Conservation (phyloP, 1,140 invertebrate genomes). For the Ceratitis capitata region DNA sequence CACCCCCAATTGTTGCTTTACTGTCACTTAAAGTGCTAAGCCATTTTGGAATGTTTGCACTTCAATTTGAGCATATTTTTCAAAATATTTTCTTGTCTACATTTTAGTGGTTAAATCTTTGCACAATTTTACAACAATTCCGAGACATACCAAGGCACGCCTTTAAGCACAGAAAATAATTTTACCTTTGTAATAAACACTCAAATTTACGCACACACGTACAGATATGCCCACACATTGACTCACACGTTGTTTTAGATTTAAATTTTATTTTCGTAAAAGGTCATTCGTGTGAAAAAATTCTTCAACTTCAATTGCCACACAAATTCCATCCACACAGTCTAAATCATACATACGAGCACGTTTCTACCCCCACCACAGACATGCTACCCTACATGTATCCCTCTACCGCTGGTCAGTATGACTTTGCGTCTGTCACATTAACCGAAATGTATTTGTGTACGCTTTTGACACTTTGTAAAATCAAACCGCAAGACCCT, state of each 20-base stretch:
- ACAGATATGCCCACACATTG: neutral
- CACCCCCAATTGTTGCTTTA: too few species aligned
- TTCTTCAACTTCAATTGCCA: constrained; percentile 21
- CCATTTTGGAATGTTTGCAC: neutral
- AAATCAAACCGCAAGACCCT: constrained; percentile 31
- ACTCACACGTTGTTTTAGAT: neutral
- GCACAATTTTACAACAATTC: neutral
- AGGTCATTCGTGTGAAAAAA: neutral
- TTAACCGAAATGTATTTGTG: constrained; percentile 18
- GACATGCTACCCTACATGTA: too few species aligned
- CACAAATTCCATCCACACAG: constrained; percentile 2
- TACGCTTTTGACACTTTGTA: constrained; percentile 31
- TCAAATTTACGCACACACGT: neutral
- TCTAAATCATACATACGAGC: too few species aligned
- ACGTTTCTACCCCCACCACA: neutral
- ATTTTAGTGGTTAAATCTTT: constrained; percentile 28
- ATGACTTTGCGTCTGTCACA: constrained; percentile 22
- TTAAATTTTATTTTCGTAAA: neutral
- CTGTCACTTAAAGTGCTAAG: too few species aligned
- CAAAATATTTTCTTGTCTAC: constrained; percentile 13
- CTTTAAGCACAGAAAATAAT: neutral
- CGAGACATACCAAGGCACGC: neutral
- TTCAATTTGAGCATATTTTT: neutral
- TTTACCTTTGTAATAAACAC: constrained; percentile 7
- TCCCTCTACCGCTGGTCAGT: neutral